Base-by-base conservation (phyloP, 2,113 vertebrate species). In the Cygnus atratus region DNA sequence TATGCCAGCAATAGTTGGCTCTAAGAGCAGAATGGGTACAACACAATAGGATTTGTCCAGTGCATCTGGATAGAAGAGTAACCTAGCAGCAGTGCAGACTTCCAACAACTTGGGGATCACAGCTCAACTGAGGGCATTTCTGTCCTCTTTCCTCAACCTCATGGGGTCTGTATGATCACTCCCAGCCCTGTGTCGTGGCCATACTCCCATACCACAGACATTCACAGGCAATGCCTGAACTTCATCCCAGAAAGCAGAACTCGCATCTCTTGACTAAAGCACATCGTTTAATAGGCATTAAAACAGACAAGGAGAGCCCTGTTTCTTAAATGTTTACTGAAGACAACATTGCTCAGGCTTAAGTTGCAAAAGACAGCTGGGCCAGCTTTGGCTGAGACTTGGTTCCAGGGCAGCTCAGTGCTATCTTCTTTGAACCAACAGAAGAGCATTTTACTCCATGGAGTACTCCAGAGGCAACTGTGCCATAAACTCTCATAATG, bases 401-500 rank as follows among this genome's bases (percentile, higher is more conserved):
- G 70, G 71, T 85, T 95, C 71, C 92, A 92, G 25, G n/a, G 71
- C 59, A 80, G 81, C 50, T 94, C 87, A 83, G 50, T 7, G 1
- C 85, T 80, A 93, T 92, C 78, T 74, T 46, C 66, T 92, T 26
- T 84, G 61, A 91, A 93, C 44, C 82, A 93, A 92, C 78, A 92
- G 83, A 92, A 84, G 63, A 79, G 46, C 70, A 86, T 91, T 95
- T 93, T 84, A 92, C 84, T 92, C 62, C 0, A 0, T 18, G 29
- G 55, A 92, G 67, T 68, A 80, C 63, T 88, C 57, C 31, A 84
- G 41, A 88, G 41, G 82, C 87, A 93, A 72, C 54, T 19, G 35
- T 76, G 78, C 77, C 82, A 94, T 96, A 92, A 93, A 91, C 86
- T 87, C 89, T 83, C 87, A 72, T 74, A 93, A 55, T 48, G 84